Base-by-base conservation (phyloP, 2,888 invertebrate species). In the Hecatera dysodea region DNA sequence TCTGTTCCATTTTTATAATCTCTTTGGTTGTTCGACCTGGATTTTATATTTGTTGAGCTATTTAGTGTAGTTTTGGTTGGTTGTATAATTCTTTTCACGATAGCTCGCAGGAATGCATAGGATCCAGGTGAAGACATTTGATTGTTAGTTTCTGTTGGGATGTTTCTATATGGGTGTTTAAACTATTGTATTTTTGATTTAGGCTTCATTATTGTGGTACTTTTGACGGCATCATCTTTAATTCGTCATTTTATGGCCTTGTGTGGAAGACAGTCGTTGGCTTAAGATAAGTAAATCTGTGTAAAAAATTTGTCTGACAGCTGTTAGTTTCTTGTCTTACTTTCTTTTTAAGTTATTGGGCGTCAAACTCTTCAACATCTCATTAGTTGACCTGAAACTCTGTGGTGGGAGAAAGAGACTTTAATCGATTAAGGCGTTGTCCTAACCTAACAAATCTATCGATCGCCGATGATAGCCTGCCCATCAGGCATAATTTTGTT, bases 1-100 rank as follows among this genome's bases (percentile, higher is more conserved):
- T 89, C 5, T 89, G 80, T n/a, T 93, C 92, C 91, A 90, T 92
- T 29, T 19, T 59, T 56, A 12, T 53, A 44, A 36, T 53, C n/a
- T 29, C 5, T 24, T 22, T 9, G 15, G 19, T 15, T 17, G 7
- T 36, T 22, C 15, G 22, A 15, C 15, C 9, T 22, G 2, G 36
- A 15, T 56, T 36, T 15, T n/a, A 15, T 36, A 9, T 5, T 0
- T 15, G 2, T 11, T 6, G 15, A 11, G 1, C 19, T 27, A 17
- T 76, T 36, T n/a, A 8, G 0, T 33, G 3, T 0, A 2, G 7
- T 39, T 29, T 48, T 29, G 19, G 1, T 1, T 15, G 22, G 11
- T 9, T n/a, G 9, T 52, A 9, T 67, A 36, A 53, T 9, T 22
- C 22, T 67, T 6, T 19, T 5, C 1, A 68, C 6, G 15, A 22